phyloP scores from a whole-genome alignment of 2,888 invertebrate genomes.

The Dasysyrphus tricinctus region DNA sequence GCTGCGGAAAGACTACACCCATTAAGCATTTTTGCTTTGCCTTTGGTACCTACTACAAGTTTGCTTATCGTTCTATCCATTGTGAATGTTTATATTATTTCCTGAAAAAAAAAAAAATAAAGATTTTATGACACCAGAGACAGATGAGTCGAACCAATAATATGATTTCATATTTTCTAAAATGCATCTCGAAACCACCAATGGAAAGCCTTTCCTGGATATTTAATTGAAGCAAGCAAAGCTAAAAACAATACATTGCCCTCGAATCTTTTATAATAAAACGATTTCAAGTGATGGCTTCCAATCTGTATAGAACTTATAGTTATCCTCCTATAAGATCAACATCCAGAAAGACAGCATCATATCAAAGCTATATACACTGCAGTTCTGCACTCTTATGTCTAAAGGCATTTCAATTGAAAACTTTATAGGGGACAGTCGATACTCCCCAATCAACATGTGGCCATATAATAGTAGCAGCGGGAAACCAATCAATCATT shows the following conservation, averaged over 20 bases:
- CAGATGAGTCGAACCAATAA: slow-evolving; percentile 27
- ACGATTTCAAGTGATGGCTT: slow-evolving; percentile 65
- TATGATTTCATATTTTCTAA: slow-evolving; percentile 10
- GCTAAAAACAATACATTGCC: slow-evolving; percentile 60
- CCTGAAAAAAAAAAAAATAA: not conserved
- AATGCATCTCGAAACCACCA: slow-evolving; percentile 35
- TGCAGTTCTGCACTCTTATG: not conserved
- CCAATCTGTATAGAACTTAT: slow-evolving; percentile 13
- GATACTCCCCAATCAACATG: slow-evolving; percentile 67
- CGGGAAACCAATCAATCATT: slow-evolving; percentile 74
- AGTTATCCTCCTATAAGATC: slow-evolving; percentile 31
- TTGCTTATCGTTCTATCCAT: slow-evolving; percentile 11
- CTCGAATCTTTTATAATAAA: slow-evolving; percentile 54
- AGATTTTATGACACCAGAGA: slow-evolving; percentile 43
- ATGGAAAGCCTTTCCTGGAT: slow-evolving; percentile 31
- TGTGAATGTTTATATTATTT: slow-evolving; percentile 1
- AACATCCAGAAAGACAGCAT: slow-evolving; percentile 26
- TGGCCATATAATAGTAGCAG: slow-evolving; percentile 51
- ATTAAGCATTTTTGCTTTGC: not conserved
- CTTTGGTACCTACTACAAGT: not conserved
- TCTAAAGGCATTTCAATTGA: slow-evolving; percentile 43
- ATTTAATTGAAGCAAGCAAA: slow-evolving; percentile 65
- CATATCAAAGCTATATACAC: not conserved
- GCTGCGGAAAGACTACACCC: not conserved
- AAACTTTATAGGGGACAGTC: slow-evolving; percentile 20